Evolutionary conservation across 1,140 invertebrate genomes (phyloP).

Genomic region (Caenorhabditis tropicalis): DNA sequence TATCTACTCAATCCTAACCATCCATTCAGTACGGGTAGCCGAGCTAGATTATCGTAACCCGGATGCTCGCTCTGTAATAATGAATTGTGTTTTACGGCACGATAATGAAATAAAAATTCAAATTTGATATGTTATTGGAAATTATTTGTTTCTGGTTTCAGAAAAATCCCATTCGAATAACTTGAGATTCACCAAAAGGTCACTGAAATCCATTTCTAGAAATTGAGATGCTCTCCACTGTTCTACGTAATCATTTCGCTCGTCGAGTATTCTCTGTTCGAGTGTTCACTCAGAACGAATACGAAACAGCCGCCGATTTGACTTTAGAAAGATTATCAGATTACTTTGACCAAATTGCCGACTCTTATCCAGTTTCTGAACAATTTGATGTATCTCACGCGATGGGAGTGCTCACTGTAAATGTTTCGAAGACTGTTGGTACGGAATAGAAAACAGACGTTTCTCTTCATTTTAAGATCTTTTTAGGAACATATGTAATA

Average conservation of each 20-base stretch:
- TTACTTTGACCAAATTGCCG: constrained; percentile 44
- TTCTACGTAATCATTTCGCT: background rate
- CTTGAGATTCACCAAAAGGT: background rate
- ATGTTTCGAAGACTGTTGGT: constrained; percentile 45
- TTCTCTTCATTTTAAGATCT: too few relatives aligned
- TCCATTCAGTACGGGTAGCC: background rate
- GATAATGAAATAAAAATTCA: background rate
- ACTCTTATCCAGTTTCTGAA: constrained; percentile 29
- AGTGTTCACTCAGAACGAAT: constrained; percentile 24
- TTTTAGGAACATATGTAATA: constrained; percentile 74
- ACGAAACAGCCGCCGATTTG: constrained; percentile 44
- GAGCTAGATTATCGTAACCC: background rate
- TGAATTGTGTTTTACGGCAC: background rate
- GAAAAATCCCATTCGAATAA: background rate
- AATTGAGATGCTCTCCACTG: background rate
- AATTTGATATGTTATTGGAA: background rate
- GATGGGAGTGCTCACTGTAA: constrained; percentile 51
- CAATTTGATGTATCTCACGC: constrained; percentile 50
- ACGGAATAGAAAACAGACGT: background rate
- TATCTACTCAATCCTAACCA: background rate
- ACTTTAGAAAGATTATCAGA: constrained; percentile 45
- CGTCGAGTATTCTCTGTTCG: background rate
- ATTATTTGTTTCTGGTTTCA: background rate
- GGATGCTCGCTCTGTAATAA: background rate
- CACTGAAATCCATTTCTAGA: background rate